Base-by-base conservation (phyloP, 35 echinoderm and acorn worm genomes). In the Diadema setosum region DNA sequence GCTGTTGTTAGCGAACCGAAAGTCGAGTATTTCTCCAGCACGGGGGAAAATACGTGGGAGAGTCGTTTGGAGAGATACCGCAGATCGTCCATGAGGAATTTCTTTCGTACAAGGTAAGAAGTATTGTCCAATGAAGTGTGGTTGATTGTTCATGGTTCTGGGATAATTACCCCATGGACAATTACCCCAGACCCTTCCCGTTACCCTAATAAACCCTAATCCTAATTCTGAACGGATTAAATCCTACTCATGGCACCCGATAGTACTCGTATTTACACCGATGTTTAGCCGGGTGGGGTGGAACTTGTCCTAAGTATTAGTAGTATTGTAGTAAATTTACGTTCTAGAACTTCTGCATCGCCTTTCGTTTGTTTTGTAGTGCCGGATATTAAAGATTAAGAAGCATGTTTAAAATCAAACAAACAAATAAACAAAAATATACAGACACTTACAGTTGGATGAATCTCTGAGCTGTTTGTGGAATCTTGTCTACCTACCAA, bases 1-100 rank as follows among this genome's bases (percentile, higher is more conserved):
- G 87, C 87, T 58, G 74, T 59, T 5, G 59, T 41, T 50, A 74
- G 74, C 25, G 80, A 58, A 26, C 70, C 80, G 2, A 55, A 82
- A 17, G 87, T 89, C 32, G 73, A 81, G n/a, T 81, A 89, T 35
- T 89, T 89, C 58, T 46, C 76, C 5, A 75, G 80, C 29, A 75
- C 70, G 14, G 25, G 42, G 32, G 87, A 89, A 33, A 75, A 64
- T 20, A 80, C 76, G 5, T 81, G 74, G 75, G 80, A 89, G 56
- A 75, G 76, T 82, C 57, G 43, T 7, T 89, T 58, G 73, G 43
- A 56, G 87, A 52, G 44, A 45, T 80, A 58, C 34, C 52, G 75
- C 15, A 26, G 87, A 56, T 82, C 31, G 5, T 81, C 52, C 7
- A 49, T 89, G 15, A 81, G 87, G 5, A 57, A 75, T 14, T 63